Evolutionary conservation across 2,888 invertebrate species (phyloP).

Genomic region (Theretra japonica): DNA sequence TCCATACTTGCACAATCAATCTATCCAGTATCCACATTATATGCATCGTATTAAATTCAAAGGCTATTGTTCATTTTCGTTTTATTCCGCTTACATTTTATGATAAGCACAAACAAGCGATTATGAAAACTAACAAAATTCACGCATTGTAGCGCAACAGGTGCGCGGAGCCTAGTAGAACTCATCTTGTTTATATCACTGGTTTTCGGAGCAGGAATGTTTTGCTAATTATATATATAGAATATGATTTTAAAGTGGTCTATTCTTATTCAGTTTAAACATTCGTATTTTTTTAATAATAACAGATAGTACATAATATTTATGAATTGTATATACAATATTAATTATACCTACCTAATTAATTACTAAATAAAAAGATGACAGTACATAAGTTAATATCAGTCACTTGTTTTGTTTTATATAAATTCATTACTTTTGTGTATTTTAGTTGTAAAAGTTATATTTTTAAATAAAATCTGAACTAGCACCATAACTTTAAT

Average conservation of each 20-base stretch:
- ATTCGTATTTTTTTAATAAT: too few species aligned
- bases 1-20: constrained; percentile 17
- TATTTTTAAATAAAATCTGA: too few species aligned
- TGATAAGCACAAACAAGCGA: constrained; percentile 20
- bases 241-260: background rate
- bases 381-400: too few species aligned
- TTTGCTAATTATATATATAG: background rate
- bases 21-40: constrained; percentile 24
- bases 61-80: constrained; percentile 13
- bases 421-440: too few species aligned
- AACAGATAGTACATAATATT: too few species aligned
- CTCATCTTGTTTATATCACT: constrained; percentile 1
- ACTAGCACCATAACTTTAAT: too few species aligned
- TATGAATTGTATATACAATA: too few species aligned
- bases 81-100: constrained; percentile 22
- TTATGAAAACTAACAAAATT: constrained; percentile 21
- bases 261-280: too few species aligned
- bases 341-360: too few species aligned
- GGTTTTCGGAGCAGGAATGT: background rate
- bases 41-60: constrained; percentile 12
- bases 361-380: too few species aligned
- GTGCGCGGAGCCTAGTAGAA: background rate
- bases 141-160: constrained; percentile 1
- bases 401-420: too few species aligned
- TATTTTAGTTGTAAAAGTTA: too few species aligned